Evolutionary conservation across 2,888 invertebrate species (phyloP), one percentile per base, ranked within the genome.

Genomic region (Lapara coniferarum): DNA sequence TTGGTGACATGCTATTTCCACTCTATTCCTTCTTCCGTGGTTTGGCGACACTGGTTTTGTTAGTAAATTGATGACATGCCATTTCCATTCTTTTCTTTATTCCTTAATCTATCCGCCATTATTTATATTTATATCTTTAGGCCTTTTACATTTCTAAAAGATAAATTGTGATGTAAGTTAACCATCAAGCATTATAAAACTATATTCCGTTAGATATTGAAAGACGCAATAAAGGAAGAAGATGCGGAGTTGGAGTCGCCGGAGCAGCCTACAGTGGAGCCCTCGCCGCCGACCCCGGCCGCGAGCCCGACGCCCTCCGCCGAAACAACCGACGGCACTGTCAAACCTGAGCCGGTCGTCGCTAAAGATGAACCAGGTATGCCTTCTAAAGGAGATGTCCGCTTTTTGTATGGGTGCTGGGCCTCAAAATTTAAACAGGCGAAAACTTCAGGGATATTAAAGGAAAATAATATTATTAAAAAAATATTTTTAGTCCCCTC

Each of bases 201-300:
- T 19, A 12, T 16, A 16, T 19, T 63, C 2, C 46, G 25, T 16
- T 72, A 92, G 93, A 91, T 93, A 66, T 74, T 93, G 53, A 87
- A 87, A 81, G 93, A 93, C 69, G 89, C 93, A 0, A 77, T 89
- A 12, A 89, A 85, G 72, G 93, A 92, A 71, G 89, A 85, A 19
- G 89, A 89, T 12, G 72, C 83, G 2, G 87, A 86, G 0, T 88
- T 87, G 30, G 79, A 78, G 10, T 66, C 73, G 1, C 49, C 76
- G 6, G 69, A 73, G 10, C 75, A 75, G 10, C 66, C 74, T 2
- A 75, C 78, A 0, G 71, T 66, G 8, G 73, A 77, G 3, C 77
- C 82, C 5, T 72, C 79, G 3, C 76, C 81, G 30, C 66, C 76
- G 13, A 66, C 73, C 2, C 74, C 80, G 6, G 13, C 74, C 16